phyloP scores from a whole-genome alignment of 2,888 invertebrate species.

The Teinopalpus imperialis region DNA sequence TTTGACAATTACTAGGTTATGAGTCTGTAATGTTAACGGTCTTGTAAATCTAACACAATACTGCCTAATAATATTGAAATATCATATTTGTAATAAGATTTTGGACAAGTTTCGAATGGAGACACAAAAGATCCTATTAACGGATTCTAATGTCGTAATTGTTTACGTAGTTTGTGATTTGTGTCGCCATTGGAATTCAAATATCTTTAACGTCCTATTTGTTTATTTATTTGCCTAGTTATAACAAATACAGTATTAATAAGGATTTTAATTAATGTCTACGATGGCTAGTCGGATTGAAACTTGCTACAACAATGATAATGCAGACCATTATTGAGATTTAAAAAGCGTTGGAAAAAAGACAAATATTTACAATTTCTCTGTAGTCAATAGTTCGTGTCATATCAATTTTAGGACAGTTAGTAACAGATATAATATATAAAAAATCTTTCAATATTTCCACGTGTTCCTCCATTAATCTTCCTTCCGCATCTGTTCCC shows the following conservation, averaged over 20 bases:
- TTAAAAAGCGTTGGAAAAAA: conserved; percentile 31
- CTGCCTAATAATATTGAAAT: conserved; percentile 65
- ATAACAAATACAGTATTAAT: conserved; percentile 58
- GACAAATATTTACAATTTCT: conserved; percentile 34
- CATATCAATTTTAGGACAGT: conserved; percentile 27
- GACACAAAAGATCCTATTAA: conserved; percentile 25
- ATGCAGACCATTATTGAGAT: conserved; percentile 28
- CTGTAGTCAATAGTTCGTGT: conserved; percentile 25
- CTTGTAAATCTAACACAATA: conserved; percentile 69
- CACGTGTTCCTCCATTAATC: conserved; percentile 5
- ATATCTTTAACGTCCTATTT: conserved; percentile 27
- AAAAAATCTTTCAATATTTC: conserved; percentile 3
- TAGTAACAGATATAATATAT: conserved; percentile 18
- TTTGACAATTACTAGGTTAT: conserved; percentile 71
- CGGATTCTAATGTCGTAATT: conserved; percentile 6
- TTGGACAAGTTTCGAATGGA: conserved; percentile 34
- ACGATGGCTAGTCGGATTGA: conserved; percentile 28
- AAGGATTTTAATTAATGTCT: conserved; percentile 48
- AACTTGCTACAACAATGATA: conserved; percentile 42
- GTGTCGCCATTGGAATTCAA: conserved; percentile 26
- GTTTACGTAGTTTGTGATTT: neutral
- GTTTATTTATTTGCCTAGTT: conserved; percentile 48
- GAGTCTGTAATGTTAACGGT: conserved; percentile 53
- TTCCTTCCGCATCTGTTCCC: conserved; percentile 28
- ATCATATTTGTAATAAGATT: conserved; percentile 57